Percentiles rank a stretch among this genome's conserved stretches.
phyloP scores from a whole-genome alignment of 2,797 vertebrate species.

The Poliocrania exsul region DNA sequence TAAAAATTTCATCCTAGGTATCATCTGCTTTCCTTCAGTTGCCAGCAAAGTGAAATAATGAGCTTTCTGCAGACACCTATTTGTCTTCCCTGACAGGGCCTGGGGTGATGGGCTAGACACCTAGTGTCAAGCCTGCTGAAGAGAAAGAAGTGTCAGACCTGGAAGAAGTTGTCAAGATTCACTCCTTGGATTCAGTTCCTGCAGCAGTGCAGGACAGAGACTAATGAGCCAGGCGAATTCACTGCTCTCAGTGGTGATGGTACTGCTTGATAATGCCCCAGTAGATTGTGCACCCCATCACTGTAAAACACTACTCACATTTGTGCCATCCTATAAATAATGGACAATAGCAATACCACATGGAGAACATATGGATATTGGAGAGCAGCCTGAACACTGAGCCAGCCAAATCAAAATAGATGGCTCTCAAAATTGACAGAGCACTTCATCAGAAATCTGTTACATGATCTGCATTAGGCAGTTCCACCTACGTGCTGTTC shows the following conservation, averaged over 20 bases:
- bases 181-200: neutral
- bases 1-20: neutral
- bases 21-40: neutral
- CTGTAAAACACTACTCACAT: neutral
- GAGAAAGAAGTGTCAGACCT: neutral
- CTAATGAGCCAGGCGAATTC: rapidly evolving
- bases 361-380: neutral
- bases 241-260: neutral
- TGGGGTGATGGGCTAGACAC: neutral
- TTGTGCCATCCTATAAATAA: neutral
- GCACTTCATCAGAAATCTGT: neutral
- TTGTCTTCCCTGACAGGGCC: neutral
- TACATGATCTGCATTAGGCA: neutral
- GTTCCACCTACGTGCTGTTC: neutral
- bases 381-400: neutral
- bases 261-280: neutral
- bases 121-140: neutral
- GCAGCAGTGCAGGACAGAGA: neutral
- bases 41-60: neutral
- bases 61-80: neutral
- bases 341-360: neutral
- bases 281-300: neutral
- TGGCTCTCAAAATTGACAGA: neutral
- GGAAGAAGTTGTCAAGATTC: neutral
- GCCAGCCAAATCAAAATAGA: neutral